Evolutionary conservation across 2,888 invertebrate genomes (phyloP).

Genomic region (Baccha elongata): DNA sequence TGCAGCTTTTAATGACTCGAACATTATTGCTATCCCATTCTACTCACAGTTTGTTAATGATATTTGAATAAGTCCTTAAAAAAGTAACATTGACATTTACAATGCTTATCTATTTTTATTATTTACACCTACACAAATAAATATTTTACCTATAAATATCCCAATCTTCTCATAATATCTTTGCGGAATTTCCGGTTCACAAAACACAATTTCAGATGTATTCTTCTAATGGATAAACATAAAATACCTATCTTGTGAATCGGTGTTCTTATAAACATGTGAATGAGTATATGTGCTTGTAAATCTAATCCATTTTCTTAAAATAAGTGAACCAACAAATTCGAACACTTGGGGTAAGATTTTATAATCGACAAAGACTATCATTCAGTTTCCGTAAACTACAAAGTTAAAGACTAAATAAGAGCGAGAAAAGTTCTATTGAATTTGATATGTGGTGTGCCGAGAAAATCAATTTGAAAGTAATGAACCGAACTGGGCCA

Average conservation of each 20-base stretch:
- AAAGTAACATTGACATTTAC: too few relatives aligned
- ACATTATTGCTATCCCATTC: too few relatives aligned
- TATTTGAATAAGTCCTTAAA: too few relatives aligned
- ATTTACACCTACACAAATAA: too few relatives aligned
- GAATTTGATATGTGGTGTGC: conserved; percentile 13
- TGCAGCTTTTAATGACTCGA: too few relatives aligned
- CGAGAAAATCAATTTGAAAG: conserved; percentile 35
- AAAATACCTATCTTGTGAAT: too few relatives aligned
- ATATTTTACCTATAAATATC: too few relatives aligned
- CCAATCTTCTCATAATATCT: too few relatives aligned
- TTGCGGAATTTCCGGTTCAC: background rate
- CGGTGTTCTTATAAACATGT: too few relatives aligned
- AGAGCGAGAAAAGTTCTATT: background rate
- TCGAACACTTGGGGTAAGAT: background rate
- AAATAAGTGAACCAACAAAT: background rate
- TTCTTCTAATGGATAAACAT: too few relatives aligned
- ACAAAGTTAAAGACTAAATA: background rate
- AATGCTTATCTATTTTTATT: too few relatives aligned
- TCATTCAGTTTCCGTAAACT: background rate
- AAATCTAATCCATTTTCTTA: background rate
- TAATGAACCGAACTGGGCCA: conserved; percentile 51
- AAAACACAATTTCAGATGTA: background rate
- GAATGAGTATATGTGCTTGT: background rate
- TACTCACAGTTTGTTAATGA: too few relatives aligned
- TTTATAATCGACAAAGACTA: background rate